phyloP scores from a whole-genome alignment of 2,797 vertebrate species.

The Oceanodroma leucorhoa region DNA sequence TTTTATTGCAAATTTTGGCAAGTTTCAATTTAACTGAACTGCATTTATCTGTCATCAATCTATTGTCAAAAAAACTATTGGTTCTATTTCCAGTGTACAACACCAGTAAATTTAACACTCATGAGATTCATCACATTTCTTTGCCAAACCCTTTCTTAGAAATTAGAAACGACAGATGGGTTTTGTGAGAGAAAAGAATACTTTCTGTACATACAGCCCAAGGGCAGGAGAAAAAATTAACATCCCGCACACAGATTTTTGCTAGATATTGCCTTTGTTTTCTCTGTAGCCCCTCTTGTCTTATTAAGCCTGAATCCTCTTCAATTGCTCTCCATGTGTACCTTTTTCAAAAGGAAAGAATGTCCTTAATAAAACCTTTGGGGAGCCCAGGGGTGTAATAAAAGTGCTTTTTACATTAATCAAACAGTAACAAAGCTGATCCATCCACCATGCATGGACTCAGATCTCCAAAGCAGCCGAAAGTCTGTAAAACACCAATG shows the following conservation, averaged over 20 bases:
- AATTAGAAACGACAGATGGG: slow-evolving; percentile 36
- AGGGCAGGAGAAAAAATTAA: slow-evolving; percentile 8
- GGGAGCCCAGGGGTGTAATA: background rate
- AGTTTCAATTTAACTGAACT: background rate
- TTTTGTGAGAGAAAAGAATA: slow-evolving; percentile 20
- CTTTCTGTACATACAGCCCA: background rate
- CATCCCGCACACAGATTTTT: background rate
- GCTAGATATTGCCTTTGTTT: slow-evolving; percentile 11
- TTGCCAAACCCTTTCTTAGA: background rate
- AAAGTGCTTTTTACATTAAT: background rate
- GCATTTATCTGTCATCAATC: background rate
- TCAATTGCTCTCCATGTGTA: background rate
- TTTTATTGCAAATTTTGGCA: background rate
- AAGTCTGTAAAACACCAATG: background rate
- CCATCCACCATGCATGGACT: background rate
- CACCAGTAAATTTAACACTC: background rate
- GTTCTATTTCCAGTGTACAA: slow-evolving; percentile 12
- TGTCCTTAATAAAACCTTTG: background rate
- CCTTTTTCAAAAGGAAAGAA: slow-evolving; percentile 20
- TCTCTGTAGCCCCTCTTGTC: background rate
- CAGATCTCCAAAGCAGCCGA: background rate
- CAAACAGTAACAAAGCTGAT: background rate
- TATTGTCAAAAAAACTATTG: background rate
- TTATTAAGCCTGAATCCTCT: background rate
- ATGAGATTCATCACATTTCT: background rate